Conservation (phyloP, 2,888 invertebrate species). For the Agrypnus murinus region DNA sequence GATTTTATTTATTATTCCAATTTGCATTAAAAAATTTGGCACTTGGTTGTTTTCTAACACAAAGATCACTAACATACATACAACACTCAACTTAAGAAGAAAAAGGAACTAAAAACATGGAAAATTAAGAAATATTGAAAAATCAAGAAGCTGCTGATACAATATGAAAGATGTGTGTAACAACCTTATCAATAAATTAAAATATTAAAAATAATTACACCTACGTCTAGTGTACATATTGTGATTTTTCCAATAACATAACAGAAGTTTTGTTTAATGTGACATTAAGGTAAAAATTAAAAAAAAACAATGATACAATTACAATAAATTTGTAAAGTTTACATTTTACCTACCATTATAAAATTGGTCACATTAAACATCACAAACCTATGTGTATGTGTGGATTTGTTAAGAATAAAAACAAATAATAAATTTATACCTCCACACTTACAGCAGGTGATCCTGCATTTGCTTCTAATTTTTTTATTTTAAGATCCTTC, state of each 20-base stretch:
- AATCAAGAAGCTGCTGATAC: background rate
- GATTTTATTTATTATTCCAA: conserved; percentile 20
- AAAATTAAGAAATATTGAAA: too few species aligned
- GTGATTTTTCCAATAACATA: conserved; percentile 9
- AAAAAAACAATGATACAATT: conserved; percentile 2
- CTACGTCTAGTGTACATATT: conserved; percentile 30
- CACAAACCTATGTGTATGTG: background rate
- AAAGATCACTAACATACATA: conserved; percentile 4
- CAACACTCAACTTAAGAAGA: conserved; percentile 26
- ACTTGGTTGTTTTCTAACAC: conserved; percentile 18
- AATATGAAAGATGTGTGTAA: conserved; percentile 12
- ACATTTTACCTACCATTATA: background rate
- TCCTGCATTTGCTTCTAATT: conserved; percentile 72
- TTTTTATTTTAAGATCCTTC: conserved; percentile 75
- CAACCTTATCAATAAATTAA: conserved; percentile 30
- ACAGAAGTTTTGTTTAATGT: conserved; percentile 20
- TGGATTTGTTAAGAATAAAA: background rate
- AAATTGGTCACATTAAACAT: conserved; percentile 28
- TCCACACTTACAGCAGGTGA: conserved; percentile 72
- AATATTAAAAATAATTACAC: conserved; percentile 24
- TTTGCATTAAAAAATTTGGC: conserved; percentile 39
- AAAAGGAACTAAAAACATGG: conserved; percentile 33
- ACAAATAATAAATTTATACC: conserved; percentile 66
- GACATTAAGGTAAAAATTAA: background rate
- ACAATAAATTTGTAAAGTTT: background rate